Conservation (phyloP, 2,797 vertebrate species). For the Eospalax fontanierii region DNA sequence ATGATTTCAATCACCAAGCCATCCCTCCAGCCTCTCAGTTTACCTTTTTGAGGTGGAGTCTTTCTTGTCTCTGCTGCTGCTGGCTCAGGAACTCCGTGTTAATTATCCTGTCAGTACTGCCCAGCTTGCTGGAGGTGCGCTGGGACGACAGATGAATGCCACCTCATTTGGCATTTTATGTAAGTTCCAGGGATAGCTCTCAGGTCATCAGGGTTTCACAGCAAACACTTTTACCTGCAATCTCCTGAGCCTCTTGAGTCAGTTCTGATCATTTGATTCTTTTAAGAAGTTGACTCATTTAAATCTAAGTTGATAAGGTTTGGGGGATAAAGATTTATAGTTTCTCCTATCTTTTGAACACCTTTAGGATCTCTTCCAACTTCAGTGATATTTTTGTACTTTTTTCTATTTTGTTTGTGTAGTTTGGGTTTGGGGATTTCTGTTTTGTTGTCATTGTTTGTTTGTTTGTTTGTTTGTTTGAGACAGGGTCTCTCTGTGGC, state of each 20-base stretch:
- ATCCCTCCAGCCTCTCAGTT: too few species aligned
- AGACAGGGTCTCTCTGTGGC: too few species aligned
- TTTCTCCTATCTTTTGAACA: not conserved
- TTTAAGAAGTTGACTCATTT: slow-evolving; percentile 23
- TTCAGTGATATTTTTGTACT: too few species aligned
- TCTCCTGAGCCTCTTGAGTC: not conserved
- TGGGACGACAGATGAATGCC: not conserved
- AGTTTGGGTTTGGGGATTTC: not conserved
- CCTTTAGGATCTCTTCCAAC: slow-evolving; percentile 28
- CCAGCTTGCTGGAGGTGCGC: not conserved
- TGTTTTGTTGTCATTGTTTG: not conserved
- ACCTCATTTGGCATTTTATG: not conserved
- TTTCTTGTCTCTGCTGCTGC: not conserved
- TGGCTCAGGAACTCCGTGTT: not conserved
- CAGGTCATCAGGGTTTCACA: not conserved
- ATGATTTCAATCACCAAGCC: too few species aligned
- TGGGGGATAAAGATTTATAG: not conserved
- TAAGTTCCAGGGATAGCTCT: too few species aligned
- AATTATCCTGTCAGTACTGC: not conserved
- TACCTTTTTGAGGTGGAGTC: not conserved
- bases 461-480: not conserved
- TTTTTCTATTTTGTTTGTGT: not conserved
- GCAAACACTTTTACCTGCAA: not conserved
- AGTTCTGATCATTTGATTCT: slow-evolving; percentile 28
- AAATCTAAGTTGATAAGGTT: slow-evolving; percentile 28